Conservation (phyloP, 2,888 invertebrate genomes). For the Belgica antarctica region DNA sequence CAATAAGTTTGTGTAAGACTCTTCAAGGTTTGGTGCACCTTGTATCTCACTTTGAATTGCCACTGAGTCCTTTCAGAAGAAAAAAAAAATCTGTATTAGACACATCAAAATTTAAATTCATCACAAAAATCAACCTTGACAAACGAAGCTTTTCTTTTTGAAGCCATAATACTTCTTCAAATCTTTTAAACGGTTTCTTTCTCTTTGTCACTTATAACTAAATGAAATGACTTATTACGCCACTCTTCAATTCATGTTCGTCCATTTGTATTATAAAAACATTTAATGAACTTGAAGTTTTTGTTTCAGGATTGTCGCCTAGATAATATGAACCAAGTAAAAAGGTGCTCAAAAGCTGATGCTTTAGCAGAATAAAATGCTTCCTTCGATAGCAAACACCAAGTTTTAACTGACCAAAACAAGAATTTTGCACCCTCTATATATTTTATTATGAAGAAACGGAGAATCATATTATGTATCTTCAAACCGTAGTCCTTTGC, state of each 20-base stretch:
- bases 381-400: constrained; percentile 50
- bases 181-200: not conserved
- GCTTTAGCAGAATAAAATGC: no score
- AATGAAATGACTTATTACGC: no score
- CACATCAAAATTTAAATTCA: constrained; percentile 7
- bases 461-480: constrained; percentile 42
- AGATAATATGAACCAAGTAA: no score
- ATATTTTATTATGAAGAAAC: constrained; percentile 44
- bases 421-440: constrained; percentile 53
- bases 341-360: no score
- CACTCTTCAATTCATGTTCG: no score
- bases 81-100: not conserved
- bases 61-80: constrained; percentile 38
- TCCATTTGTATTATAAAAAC: no score
- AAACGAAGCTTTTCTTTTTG: constrained; percentile 56
- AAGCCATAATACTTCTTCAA: constrained; percentile 54
- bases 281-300: no score
- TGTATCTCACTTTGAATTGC: constrained; percentile 30
- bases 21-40: constrained; percentile 1
- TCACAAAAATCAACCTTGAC: constrained; percentile 53
- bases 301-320: no score
- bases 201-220: no score
- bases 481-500: constrained; percentile 40
- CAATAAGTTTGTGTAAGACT: constrained; percentile 52
- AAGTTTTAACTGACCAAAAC: constrained; percentile 57